A percentile compares a stretch with the other conserved stretches of the same genome.
These are phyloP conservation scores for Cataglyphis cursor DNA, from an alignment of 2,888 invertebrate genomes.

Conservation along the genomic window DNA sequence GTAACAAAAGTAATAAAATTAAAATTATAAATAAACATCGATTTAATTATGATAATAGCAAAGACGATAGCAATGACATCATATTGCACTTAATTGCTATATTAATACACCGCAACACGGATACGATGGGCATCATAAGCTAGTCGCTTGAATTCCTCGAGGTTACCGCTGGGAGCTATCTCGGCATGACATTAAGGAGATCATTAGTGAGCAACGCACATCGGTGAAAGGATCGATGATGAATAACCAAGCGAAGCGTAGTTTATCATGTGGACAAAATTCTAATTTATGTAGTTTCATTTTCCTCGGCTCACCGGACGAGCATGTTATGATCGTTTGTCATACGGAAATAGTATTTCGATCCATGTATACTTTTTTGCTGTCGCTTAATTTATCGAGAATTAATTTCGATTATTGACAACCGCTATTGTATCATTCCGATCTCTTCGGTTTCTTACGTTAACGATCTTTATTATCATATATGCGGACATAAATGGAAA, in stretches of 20 bases:
- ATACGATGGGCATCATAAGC: not conserved
- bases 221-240: slow-evolving; percentile 40
- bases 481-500: not conserved
- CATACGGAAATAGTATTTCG: not conserved
- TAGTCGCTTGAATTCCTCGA: not conserved
- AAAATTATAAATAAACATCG: not conserved
- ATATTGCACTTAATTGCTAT: not conserved
- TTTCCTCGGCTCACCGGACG: slow-evolving; percentile 4
- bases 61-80: not conserved
- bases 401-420: not conserved
- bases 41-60: slow-evolving; percentile 2
- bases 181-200: slow-evolving; percentile 29
- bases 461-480: slow-evolving; percentile 12
- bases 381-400: slow-evolving; percentile 24
- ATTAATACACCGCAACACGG: not conserved
- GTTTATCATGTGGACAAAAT: slow-evolving; percentile 12
- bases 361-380: not conserved
- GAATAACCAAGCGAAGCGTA: slow-evolving; percentile 19
- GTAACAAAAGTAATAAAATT: not conserved
- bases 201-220: slow-evolving; percentile 28
- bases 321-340: not conserved
- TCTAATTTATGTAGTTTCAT: slow-evolving; percentile 21
- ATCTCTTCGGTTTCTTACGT: not conserved
- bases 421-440: not conserved
- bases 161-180: slow-evolving; percentile 14